Base-by-base conservation (phyloP, 2,113 vertebrate genomes). In the Dipodomys spectabilis region DNA sequence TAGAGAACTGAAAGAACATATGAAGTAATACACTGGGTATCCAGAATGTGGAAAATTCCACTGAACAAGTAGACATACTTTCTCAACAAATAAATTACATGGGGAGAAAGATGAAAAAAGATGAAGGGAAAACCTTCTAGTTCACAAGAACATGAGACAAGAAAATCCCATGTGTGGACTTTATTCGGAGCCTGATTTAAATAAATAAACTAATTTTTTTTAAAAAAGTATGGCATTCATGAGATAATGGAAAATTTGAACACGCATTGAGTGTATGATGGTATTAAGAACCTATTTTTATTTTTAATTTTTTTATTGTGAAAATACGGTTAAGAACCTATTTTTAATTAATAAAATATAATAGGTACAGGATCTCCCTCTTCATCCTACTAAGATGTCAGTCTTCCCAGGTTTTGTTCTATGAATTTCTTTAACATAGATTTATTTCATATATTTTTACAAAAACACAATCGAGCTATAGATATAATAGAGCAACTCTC, bases 321-420 rank as follows among this genome's bases (percentile, higher is more conserved):
- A 39, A 39, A 39, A 39, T 39, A 39, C 39, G 39, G 39, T 88
- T 88, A 82, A 93, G 78, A 93, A 92, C 74, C 39, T 92, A 72
- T 79, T 90, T 75, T 85, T 94, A 94, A 87, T 95, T 90, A 96
- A 94, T 93, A 86, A 95, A 88, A 94, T 82, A 35, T 92, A 94
- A 91, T 7, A 65, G 79, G 79, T 92, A 85, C 64, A 92, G 49
- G 27, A 82, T 45, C 83, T 89, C 81, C 57, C 23, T 87, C 32
- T 95, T 82, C 88, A 85, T 91, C 82, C 82, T 92, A 82, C 39
- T 39, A 39, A 39, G 39, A 39, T 39, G 39, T 82, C 13, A 27
- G 27, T 68, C 13, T 81, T 77, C 44, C n/a, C 22, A 94, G 28
- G 28, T 22, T 90, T 91, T 81, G 13, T 64, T 77, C 44, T 83